Percentiles rank a stretch among this genome's conserved stretches.
These are phyloP conservation scores for Drosophila simulans DNA, from an alignment of 1,140 invertebrate species.

Conservation along the genomic window DNA sequence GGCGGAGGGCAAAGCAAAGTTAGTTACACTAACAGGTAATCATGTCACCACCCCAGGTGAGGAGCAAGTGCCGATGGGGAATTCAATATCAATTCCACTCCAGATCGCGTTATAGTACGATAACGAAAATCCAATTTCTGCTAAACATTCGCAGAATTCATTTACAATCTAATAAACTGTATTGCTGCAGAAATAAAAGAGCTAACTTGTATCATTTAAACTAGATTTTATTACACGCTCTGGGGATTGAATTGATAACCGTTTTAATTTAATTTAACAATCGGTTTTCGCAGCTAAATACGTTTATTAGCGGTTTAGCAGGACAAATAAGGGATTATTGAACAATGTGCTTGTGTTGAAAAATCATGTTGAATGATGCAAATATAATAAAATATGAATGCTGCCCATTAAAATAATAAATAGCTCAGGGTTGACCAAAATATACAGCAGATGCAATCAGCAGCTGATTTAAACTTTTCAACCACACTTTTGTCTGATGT, in stretches of 20 bases:
- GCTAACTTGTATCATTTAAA: constrained; percentile 2
- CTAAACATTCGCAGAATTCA: constrained; percentile 16
- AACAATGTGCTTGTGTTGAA: neutral
- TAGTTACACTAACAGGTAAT: constrained; percentile 44
- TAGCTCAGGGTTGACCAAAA: no score
- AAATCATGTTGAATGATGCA: neutral
- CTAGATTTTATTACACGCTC: neutral
- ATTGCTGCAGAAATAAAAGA: constrained; percentile 13
- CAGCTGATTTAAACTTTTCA: no score
- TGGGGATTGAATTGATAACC: neutral
- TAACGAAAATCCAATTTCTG: constrained; percentile 16
- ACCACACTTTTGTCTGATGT: no score
- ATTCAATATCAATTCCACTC: constrained; percentile 38
- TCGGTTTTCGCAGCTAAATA: neutral
- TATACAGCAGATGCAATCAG: no score
- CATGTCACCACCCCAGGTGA: constrained; percentile 40
- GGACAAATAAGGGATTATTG: neutral
- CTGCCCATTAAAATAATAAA: no score
- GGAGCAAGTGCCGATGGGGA: constrained; percentile 10
- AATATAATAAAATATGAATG: neutral
- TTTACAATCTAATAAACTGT: constrained; percentile 13
- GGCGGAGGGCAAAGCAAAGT: constrained; percentile 16
- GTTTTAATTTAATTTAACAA: neutral
- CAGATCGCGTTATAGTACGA: constrained; percentile 1
- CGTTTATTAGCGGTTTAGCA: neutral